Base-by-base conservation (phyloP, 2,888 invertebrate genomes). In the Hydroisotoma schaefferi region DNA sequence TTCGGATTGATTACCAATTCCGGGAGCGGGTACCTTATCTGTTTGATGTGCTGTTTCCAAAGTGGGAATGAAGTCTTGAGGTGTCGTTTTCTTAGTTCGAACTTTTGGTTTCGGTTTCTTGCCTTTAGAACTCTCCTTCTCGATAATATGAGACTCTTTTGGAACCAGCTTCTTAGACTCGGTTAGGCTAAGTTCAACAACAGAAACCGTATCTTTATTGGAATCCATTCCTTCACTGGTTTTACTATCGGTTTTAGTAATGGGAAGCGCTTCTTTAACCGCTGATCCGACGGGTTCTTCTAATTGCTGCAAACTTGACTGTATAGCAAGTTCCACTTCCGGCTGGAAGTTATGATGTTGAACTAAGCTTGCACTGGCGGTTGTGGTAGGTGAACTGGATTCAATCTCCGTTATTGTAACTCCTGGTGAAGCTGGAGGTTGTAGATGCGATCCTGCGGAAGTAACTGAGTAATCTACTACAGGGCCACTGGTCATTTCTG, bases 401-500 rank as follows among this genome's bases (percentile, higher is more conserved):
- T 49, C 49, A 15, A 57, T 28, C 47, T 58, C 52, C 2, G 58
- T 44, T 37, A 58, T 58, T 20, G 33, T 53, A 18, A 54, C 20
- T 40, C 47, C 54, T 1, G 53, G 15, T 20, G 48, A 28, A 5
- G 22, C 29, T 5, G 27, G 28, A 4, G 51, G 54, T 12, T 20
- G n/a, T 18, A 18, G 3, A 4, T 3, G 3, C 12, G 5, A 8
- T 29, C 2, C 49, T 3, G 40, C 18, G 10, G 37, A 43, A 18
- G 52, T 47, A 23, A 47, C 51, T 6, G 59, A 54, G 18, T 65
- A 65, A 33, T 70, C 67, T 23, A 69, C 61, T 1, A 71, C 55
- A 12, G 72, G 70, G 0, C 70, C 72, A 53, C 65, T 69, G 1
- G 68, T 63, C 25, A 68, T 53, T 44, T 69, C 63, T 23, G 59